Percentiles rank a stretch among this genome's conserved stretches.
These are phyloP conservation scores for Heliconius aoede DNA, from an alignment of 2,888 invertebrate species.

Conservation along the genomic window DNA sequence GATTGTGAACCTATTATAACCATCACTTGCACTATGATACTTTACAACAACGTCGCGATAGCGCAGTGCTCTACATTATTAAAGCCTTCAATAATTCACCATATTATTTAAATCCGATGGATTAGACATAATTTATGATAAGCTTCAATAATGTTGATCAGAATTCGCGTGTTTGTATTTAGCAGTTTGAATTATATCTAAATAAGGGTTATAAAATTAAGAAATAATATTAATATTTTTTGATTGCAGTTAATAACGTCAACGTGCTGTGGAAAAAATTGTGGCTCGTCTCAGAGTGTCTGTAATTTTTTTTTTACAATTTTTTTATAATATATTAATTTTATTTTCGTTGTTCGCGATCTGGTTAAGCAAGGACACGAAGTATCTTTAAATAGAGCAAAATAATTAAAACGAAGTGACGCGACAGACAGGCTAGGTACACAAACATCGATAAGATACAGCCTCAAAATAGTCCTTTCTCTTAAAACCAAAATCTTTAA, in stretches of 20 bases:
- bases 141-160: slow-evolving; percentile 12
- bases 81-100: slow-evolving; percentile 10
- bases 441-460: not conserved
- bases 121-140: slow-evolving; percentile 28
- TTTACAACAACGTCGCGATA: not conserved
- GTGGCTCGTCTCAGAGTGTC: no score
- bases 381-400: no score
- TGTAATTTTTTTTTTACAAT: no score
- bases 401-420: no score
- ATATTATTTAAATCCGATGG: slow-evolving; percentile 15
- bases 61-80: not conserved
- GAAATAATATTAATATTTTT: not conserved
- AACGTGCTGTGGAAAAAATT: not conserved
- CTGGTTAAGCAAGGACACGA: no score
- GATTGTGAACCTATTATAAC: not conserved
- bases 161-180: slow-evolving; percentile 9
- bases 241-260: no score
- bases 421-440: not conserved
- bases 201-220: not conserved
- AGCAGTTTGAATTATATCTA: not conserved
- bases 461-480: not conserved
- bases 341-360: no score
- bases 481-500: not conserved
- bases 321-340: no score
- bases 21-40: not conserved